Conservation (phyloP, 2,113 vertebrate species). For the Gymnarchus niloticus region DNA sequence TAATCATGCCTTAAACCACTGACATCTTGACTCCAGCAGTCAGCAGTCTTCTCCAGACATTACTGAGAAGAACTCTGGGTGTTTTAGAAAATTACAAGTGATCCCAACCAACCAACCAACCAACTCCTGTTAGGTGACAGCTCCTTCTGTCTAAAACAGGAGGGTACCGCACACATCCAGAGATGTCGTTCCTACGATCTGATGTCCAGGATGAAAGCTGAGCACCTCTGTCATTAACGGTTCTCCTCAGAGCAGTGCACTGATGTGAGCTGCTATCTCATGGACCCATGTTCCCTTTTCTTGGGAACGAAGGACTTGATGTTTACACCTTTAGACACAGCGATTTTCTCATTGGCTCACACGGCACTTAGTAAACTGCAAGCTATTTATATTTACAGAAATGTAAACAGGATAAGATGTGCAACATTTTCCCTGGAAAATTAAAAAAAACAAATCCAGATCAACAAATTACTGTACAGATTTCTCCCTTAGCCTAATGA, state of each 20-base stretch:
- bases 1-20: background rate
- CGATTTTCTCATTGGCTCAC: background rate
- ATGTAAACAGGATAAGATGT: background rate
- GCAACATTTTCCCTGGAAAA: background rate
- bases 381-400: background rate
- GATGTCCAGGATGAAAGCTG: background rate
- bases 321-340: conserved; percentile 1
- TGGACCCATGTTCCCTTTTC: background rate
- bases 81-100: background rate
- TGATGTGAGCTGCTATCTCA: background rate
- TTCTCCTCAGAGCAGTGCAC: background rate
- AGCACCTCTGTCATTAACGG: background rate
- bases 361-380: background rate
- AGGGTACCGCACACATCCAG: background rate
- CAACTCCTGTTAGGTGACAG: background rate
- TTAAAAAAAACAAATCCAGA: background rate
- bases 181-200: too few species aligned
- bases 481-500: too few species aligned
- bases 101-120: too few species aligned
- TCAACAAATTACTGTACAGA: background rate
- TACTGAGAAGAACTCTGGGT: too few species aligned
- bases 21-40: background rate
- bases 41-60: background rate
- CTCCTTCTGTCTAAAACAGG: background rate
- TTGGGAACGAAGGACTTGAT: background rate